Evolutionary conservation across 2,113 vertebrate species (phyloP).

Genomic region (Coreoperca whiteheadi): DNA sequence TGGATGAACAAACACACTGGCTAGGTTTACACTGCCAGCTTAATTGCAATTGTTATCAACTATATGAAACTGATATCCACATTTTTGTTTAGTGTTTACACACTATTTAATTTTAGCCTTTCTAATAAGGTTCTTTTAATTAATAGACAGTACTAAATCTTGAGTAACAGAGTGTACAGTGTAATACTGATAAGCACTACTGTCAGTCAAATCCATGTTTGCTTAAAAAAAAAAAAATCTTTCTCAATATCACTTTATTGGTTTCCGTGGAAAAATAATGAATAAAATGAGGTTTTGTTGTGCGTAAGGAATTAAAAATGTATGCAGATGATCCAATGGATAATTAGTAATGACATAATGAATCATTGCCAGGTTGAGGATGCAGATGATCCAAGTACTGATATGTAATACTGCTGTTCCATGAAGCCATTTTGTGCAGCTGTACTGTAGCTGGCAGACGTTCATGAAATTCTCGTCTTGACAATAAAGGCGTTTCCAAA

Average conservation of each 20-base stretch:
- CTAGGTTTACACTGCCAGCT: not conserved
- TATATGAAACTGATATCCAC: slow-evolving; percentile 5
- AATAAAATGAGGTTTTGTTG: not conserved
- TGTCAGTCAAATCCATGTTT: slow-evolving; percentile 21
- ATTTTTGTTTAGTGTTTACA: slow-evolving; percentile 28
- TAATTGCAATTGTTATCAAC: not conserved
- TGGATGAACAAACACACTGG: not conserved
- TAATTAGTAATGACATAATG: not conserved
- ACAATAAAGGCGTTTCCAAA: slow-evolving; percentile 5
- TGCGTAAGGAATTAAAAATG: not conserved
- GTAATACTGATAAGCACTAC: slow-evolving; percentile 38
- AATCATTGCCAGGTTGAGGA: slow-evolving; percentile 6
- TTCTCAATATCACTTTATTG: not conserved
- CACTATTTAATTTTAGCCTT: slow-evolving; percentile 21
- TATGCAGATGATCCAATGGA: not conserved
- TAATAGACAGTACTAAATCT: slow-evolving; percentile 40
- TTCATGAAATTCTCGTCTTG: not conserved
- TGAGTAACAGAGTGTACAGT: slow-evolving; percentile 36
- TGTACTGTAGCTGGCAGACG: not conserved
- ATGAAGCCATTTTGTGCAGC: slow-evolving; percentile 12
- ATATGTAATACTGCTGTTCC: slow-evolving; percentile 18
- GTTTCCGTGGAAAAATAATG: slow-evolving; percentile 1
- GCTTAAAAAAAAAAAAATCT: not conserved
- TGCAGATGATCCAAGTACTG: slow-evolving; percentile 11
- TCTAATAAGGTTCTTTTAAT: slow-evolving; percentile 30